phyloP scores from a whole-genome alignment of 1,140 invertebrate genomes.

The Melitaea cinxia region DNA sequence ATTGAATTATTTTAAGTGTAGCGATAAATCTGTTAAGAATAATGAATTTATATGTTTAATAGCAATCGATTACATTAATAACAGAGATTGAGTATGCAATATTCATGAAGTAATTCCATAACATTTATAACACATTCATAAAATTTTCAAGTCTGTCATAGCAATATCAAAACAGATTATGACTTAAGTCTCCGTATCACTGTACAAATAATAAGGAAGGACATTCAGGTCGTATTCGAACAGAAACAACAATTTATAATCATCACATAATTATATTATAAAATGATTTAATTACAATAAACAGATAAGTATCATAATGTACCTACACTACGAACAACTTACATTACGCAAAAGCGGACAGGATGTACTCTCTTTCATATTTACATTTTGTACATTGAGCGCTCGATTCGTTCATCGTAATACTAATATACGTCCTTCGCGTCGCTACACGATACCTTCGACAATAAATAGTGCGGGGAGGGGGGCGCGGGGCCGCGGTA shows the following conservation, averaged over 20 bases:
- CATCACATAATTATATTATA: slow-evolving; percentile 83
- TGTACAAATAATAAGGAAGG: not conserved
- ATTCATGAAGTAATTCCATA: no score
- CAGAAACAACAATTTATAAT: slow-evolving; percentile 77
- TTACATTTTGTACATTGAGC: slow-evolving; percentile 83
- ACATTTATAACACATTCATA: no score
- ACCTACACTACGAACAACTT: slow-evolving; percentile 83
- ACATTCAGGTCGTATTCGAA: slow-evolving; percentile 29
- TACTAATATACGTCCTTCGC: slow-evolving; percentile 75
- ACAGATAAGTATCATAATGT: slow-evolving; percentile 83
- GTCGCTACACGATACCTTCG: slow-evolving; percentile 62
- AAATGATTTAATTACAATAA: slow-evolving; percentile 84
- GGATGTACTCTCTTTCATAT: slow-evolving; percentile 80
- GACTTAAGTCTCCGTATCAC: no score
- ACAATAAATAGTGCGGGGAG: slow-evolving; percentile 70
- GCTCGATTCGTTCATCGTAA: slow-evolving; percentile 78
- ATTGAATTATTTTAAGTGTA: no score
- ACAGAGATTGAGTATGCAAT: no score
- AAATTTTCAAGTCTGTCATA: no score
- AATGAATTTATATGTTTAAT: no score
- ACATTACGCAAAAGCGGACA: slow-evolving; percentile 81
- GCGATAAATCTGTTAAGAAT: no score
- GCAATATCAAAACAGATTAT: no score
- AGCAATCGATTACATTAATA: no score
- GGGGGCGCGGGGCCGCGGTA: slow-evolving; percentile 48